These are phyloP conservation scores for Struthidea cinerea DNA, from an alignment of 2,113 vertebrate species.

Conservation along the genomic window DNA sequence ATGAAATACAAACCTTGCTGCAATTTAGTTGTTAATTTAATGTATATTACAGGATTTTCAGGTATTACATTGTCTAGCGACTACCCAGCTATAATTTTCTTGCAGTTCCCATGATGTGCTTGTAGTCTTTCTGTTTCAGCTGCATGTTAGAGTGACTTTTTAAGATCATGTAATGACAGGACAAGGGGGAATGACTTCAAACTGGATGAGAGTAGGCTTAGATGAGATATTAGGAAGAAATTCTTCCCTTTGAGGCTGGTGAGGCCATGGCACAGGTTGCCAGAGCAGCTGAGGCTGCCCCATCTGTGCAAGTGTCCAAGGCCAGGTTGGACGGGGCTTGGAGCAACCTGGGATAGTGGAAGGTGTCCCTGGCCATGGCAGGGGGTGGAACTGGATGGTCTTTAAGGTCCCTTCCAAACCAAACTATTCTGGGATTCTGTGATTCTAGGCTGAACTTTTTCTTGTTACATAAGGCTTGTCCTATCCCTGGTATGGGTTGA, in stretches of 20 bases:
- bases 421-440: neutral
- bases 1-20: conserved; percentile 56
- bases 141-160: neutral
- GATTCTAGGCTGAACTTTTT: neutral
- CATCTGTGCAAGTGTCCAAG: neutral
- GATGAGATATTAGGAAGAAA: neutral
- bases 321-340: neutral
- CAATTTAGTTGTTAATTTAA: conserved; percentile 50
- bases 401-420: neutral
- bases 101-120: neutral
- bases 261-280: neutral
- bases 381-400: neutral
- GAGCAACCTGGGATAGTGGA: neutral
- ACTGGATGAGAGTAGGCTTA: neutral
- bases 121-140: neutral
- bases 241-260: neutral
- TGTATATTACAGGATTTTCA: conserved; percentile 25
- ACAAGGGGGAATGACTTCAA: neutral
- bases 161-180: neutral
- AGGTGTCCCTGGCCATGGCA: neutral
- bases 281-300: neutral
- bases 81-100: neutral
- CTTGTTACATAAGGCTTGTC: neutral
- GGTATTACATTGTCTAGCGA: conserved; percentile 4
- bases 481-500: neutral